Base-by-base conservation (phyloP, 1,140 invertebrate species). In the Cyclargus thomasi region DNA sequence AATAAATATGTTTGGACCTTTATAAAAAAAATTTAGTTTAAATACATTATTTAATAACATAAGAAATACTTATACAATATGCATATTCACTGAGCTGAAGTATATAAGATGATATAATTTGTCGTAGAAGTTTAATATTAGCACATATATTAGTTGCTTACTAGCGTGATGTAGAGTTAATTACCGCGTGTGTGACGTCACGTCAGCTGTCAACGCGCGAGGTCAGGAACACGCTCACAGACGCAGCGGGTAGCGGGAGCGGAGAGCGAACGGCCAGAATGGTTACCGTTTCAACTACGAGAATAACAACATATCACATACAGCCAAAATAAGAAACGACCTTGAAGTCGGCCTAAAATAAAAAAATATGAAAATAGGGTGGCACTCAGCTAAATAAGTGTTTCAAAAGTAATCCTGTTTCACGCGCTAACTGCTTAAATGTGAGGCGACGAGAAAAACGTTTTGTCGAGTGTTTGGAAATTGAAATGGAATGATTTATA, bases 401-500 rank as follows among this genome's bases (percentile, higher is more conserved):
- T 47, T 0, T 14, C 0, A 2, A 47, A 47, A 47, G 39, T 47
- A 47, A 47, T 47, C 39, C 39, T 11, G 39, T 47, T 47, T 47
- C 39, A 47, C 39, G 39, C 39, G 39, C 39, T 47, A 0, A 0
- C 39, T 47, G 14, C 2, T 16, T 47, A 47, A 7, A 14, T 14
- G 39, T 11, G 39, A 47, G 11, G 10, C 39, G 3, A 8, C 39
- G 39, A 47, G 39, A 14, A 47, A 47, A 16, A 47, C 14, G 1
- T 47, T 47, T 47, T 11, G 10, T 2, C 5, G 39, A 47, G 39
- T 47, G 39, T 47, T 47, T 47, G 39, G 14, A 47, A 47, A 47
- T 47, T 47, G 39, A 47, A 47, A 47, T 47, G 39, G 39, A 47
- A 47, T 47, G 39, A 47, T 47, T 47, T 47, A 14, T 47, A 47